A percentile compares a stretch with the other conserved stretches of the same genome.
Conservation (phyloP, 2,888 invertebrate genomes). For the Leptinotarsa rubiginosa region DNA sequence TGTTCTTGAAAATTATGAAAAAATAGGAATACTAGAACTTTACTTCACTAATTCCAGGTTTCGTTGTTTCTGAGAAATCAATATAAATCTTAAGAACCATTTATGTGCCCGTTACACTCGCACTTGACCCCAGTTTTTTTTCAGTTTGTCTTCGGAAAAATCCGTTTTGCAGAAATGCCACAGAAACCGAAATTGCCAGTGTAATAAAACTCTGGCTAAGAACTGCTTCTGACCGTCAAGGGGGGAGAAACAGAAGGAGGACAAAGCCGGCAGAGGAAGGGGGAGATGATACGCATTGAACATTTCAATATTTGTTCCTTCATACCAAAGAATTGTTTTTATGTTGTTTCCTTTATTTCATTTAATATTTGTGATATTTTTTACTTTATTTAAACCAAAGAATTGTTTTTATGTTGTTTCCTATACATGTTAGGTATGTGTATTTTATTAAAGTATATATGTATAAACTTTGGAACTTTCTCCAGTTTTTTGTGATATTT, state of each 20-base stretch:
- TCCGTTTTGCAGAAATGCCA: conserved; percentile 6
- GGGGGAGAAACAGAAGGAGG: conserved; percentile 21
- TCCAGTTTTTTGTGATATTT: conserved; percentile 16
- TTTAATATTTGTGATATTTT: conserved; percentile 12
- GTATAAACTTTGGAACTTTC: conserved; percentile 5
- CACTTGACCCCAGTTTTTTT: conserved; percentile 20
- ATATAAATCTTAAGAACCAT: conserved; percentile 18
- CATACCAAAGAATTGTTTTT: conserved; percentile 12
- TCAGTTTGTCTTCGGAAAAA: conserved; percentile 22
- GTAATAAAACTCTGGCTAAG: conserved; percentile 15
- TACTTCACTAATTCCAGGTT: conserved; percentile 13
- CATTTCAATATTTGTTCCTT: conserved; percentile 14
- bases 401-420: conserved; percentile 13
- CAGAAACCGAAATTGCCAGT: conserved; percentile 11
- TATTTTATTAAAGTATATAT: conserved; percentile 14
- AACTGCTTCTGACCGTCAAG: conserved; percentile 18
- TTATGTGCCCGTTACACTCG: conserved; percentile 14
- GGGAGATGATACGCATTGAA: conserved; percentile 9
- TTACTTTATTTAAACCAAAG: conserved; percentile 13
- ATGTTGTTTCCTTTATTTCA: conserved; percentile 9
- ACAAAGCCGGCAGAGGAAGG: conserved; percentile 23
- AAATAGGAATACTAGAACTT: conserved; percentile 23
- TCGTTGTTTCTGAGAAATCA: conserved; percentile 19
- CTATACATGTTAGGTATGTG: conserved; percentile 10
- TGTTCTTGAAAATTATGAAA: conserved; percentile 23